phyloP scores from a whole-genome alignment of 2,888 invertebrate species.

The Cryptus viduatorius region DNA sequence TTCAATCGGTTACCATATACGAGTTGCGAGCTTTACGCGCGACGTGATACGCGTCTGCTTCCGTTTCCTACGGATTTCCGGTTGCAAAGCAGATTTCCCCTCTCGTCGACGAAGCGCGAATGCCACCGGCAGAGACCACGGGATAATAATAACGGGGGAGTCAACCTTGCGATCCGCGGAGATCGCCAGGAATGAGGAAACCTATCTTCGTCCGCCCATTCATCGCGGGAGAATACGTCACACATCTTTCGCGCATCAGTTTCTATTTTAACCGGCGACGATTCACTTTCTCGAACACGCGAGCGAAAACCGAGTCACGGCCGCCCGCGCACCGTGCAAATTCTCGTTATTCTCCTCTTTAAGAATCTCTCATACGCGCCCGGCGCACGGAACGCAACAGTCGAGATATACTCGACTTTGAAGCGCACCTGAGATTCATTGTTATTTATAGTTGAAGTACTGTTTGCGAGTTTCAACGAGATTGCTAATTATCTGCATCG shows the following conservation, averaged over 20 bases:
- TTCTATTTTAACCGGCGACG: slow-evolving; percentile 65
- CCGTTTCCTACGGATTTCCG: slow-evolving; percentile 49
- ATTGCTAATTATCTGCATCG: background rate
- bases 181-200: slow-evolving; percentile 69
- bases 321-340: slow-evolving; percentile 56
- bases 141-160: background rate
- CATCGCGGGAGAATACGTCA: slow-evolving; percentile 60
- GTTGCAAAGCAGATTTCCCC: slow-evolving; percentile 28
- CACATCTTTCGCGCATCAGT: slow-evolving; percentile 58
- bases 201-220: slow-evolving; percentile 67
- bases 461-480: background rate
- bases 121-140: background rate
- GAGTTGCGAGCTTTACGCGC: slow-evolving; percentile 22
- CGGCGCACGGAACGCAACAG: background rate
- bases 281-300: slow-evolving; percentile 64
- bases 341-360: slow-evolving; percentile 66
- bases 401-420: background rate
- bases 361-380: slow-evolving; percentile 66
- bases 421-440: slow-evolving; percentile 1
- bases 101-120: background rate
- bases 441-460: background rate
- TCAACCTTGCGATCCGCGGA: slow-evolving; percentile 53
- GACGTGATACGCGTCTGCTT: background rate
- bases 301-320: slow-evolving; percentile 58
- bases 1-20: slow-evolving; percentile 3